Evolutionary conservation across 2,797 vertebrate genomes (phyloP).

Genomic region (Hipposideros larvatus): DNA sequence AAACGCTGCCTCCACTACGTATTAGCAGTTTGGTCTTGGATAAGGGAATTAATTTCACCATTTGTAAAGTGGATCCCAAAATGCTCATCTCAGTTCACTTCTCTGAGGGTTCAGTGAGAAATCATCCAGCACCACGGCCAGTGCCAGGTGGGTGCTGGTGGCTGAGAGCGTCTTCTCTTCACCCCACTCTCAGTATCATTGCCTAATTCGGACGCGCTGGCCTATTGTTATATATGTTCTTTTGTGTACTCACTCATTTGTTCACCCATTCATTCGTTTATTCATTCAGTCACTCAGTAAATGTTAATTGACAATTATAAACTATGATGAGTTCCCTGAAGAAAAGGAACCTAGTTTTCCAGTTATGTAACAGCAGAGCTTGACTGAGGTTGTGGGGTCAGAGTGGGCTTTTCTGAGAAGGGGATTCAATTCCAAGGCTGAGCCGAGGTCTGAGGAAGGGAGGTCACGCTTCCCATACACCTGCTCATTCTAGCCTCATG

Average conservation of each 20-base stretch:
- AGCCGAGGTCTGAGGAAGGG: fast-evolving
- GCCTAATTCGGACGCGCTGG: background rate
- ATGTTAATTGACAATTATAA: background rate
- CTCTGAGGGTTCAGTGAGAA: background rate
- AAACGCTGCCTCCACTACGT: background rate
- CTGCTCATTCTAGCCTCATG: background rate
- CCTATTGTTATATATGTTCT: background rate
- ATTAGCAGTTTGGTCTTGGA: background rate
- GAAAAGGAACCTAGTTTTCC: background rate
- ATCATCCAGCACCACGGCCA: background rate
- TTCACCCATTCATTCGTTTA: background rate
- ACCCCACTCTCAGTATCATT: fast-evolving
- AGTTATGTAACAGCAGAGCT: background rate
- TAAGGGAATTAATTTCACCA: background rate
- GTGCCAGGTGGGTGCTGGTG: background rate
- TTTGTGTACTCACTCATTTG: background rate
- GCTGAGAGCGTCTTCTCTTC: fast-evolving
- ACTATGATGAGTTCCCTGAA: background rate
- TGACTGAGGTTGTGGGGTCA: background rate
- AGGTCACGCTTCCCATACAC: fast-evolving
- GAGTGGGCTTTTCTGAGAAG: background rate
- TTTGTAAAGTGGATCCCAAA: background rate
- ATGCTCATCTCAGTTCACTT: background rate
- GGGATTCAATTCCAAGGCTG: background rate
- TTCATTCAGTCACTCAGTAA: background rate